A percentile compares a stretch with the other conserved stretches of the same genome.
phyloP scores from a whole-genome alignment of 2,797 vertebrate species.

The Lepus townsendii region DNA sequence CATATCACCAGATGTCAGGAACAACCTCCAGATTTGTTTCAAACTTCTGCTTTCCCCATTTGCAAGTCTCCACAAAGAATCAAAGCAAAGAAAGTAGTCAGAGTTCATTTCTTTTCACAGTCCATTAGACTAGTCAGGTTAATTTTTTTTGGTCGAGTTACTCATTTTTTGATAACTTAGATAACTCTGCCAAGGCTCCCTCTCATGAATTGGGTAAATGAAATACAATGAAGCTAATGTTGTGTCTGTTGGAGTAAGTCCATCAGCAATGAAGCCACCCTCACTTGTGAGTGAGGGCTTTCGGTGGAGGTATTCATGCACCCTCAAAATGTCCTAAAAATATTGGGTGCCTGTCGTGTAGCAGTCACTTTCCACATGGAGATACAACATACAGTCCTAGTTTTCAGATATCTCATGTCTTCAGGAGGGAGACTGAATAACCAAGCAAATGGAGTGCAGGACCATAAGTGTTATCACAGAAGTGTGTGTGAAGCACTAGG shows the following conservation, averaged over 20 bases:
- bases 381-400: background rate
- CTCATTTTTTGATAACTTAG: background rate
- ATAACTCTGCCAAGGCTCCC: background rate
- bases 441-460: background rate
- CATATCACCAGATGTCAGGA: background rate
- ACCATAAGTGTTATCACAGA: rapidly evolving
- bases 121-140: background rate
- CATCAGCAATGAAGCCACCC: background rate
- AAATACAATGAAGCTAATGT: background rate
- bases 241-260: background rate
- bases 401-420: slow-evolving; percentile 23
- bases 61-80: background rate
- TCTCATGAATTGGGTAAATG: background rate
- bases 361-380: background rate
- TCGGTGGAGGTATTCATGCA: background rate
- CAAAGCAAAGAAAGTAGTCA: background rate
- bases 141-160: background rate
- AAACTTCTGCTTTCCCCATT: background rate
- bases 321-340: background rate
- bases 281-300: background rate
- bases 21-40: background rate
- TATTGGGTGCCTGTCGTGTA: background rate
- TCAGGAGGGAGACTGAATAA: background rate
- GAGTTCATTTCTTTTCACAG: background rate
- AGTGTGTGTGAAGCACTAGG: rapidly evolving